These are phyloP conservation scores for Pipra filicauda DNA, from an alignment of 2,113 vertebrate species.

Conservation along the genomic window DNA sequence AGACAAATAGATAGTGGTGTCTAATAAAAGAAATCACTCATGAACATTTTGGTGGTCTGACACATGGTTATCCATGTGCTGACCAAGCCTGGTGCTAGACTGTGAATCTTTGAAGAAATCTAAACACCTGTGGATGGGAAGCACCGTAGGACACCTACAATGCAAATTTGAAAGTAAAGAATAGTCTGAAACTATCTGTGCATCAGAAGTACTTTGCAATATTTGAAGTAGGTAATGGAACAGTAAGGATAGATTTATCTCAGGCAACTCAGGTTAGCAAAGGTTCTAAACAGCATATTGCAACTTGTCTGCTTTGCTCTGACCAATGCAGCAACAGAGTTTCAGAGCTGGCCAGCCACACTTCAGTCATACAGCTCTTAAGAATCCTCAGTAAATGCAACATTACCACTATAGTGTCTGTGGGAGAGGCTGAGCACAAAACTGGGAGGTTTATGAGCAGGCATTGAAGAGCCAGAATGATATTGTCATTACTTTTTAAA, in stretches of 20 bases:
- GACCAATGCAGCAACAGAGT: background rate
- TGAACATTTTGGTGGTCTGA: background rate
- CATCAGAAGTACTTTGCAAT: background rate
- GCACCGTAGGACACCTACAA: background rate
- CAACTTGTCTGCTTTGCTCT: background rate
- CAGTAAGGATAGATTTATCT: background rate
- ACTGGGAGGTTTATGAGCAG: background rate
- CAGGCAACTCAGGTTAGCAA: background rate
- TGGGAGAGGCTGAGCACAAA: conserved; percentile 30
- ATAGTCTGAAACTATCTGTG: background rate
- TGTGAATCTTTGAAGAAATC: background rate
- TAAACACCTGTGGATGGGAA: background rate
- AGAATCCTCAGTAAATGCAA: conserved; percentile 29
- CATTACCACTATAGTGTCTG: background rate
- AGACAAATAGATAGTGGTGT: background rate
- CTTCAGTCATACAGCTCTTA: background rate
- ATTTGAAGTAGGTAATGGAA: background rate
- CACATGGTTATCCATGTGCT: background rate
- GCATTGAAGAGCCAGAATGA: background rate
- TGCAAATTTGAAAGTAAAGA: background rate
- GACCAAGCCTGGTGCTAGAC: background rate
- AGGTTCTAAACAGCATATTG: background rate
- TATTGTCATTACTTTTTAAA: background rate
- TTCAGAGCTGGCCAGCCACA: background rate
- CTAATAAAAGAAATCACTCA: background rate